These are phyloP conservation scores for Sebastes itinus DNA, from an alignment of 2,797 vertebrate genomes.

Conservation along the genomic window DNA sequence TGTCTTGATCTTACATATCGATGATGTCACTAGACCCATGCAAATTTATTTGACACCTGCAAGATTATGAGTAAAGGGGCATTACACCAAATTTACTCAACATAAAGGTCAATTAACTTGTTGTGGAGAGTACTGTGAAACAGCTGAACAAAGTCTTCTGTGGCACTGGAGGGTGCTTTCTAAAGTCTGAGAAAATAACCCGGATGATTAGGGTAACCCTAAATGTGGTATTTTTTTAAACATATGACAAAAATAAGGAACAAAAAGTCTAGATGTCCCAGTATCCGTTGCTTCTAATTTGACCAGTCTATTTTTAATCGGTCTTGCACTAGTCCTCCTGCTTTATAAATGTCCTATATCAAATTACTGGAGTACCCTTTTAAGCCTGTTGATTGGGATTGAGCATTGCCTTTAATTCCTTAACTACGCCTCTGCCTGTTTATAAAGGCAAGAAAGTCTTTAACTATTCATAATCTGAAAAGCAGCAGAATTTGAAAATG, in stretches of 20 bases:
- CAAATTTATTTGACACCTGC: not conserved
- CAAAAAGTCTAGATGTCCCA: too few relatives aligned
- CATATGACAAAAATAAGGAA: too few relatives aligned
- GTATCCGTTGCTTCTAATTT: not conserved
- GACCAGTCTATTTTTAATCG: not conserved
- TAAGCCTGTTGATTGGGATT: not conserved
- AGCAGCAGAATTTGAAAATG: too few relatives aligned
- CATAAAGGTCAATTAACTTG: not conserved
- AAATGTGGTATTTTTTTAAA: too few relatives aligned
- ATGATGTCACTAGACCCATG: not conserved
- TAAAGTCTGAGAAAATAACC: not conserved
- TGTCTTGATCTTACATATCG: not conserved
- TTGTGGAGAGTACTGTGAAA: not conserved
- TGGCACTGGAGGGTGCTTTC: accelerated
- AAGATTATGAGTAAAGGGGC: not conserved
- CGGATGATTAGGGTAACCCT: not conserved
- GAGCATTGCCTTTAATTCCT: not conserved
- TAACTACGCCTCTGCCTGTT: not conserved
- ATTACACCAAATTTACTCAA: not conserved
- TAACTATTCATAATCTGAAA: too few relatives aligned
- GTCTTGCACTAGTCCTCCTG: too few relatives aligned
- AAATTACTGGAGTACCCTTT: not conserved
- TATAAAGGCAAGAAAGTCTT: not conserved
- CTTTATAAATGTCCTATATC: not conserved
- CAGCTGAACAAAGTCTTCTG: not conserved